A percentile compares a stretch with the other conserved stretches of the same genome.
Evolutionary conservation across 2,888 invertebrate genomes (phyloP).

Genomic region (Caprella mutica): DNA sequence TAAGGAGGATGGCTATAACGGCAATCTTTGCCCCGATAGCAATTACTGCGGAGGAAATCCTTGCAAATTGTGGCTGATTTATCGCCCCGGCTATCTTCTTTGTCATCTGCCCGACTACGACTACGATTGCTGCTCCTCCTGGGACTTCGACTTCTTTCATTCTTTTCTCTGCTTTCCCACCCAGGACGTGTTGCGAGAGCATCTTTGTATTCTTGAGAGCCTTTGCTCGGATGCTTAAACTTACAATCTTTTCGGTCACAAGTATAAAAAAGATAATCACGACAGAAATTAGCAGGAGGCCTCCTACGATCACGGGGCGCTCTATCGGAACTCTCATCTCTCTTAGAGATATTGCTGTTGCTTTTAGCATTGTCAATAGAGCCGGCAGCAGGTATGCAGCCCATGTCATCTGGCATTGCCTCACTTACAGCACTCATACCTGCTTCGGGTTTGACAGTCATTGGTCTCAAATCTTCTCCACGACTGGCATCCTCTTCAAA

Average conservation of each 20-base stretch:
- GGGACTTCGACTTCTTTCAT: constrained; percentile 5
- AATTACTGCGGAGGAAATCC: constrained; percentile 30
- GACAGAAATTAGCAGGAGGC: constrained; percentile 7
- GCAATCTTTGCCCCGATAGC: constrained; percentile 24
- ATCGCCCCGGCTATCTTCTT: too few relatives aligned
- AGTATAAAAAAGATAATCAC: constrained; percentile 8
- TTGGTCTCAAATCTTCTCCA: too few relatives aligned
- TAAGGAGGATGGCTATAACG: constrained; percentile 26
- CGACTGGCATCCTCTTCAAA: too few relatives aligned
- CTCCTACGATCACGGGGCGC: constrained; percentile 1
- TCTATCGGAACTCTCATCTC: background rate
- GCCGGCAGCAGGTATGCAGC: too few relatives aligned
- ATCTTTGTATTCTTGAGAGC: constrained; percentile 8
- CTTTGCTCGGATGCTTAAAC: constrained; percentile 4
- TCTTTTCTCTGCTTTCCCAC: background rate
- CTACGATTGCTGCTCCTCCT: background rate
- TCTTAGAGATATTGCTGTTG: background rate
- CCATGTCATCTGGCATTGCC: too few relatives aligned
- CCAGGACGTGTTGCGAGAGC: constrained; percentile 4
- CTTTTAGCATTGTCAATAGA: constrained; percentile 9
- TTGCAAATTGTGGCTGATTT: constrained; percentile 20
- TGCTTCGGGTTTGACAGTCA: too few relatives aligned
- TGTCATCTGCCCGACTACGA: too few relatives aligned
- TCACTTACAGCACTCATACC: constrained; percentile 10
- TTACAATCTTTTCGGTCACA: constrained; percentile 8